Evolutionary conservation across 2,113 vertebrate genomes (phyloP).

Genomic region (Crocuta crocuta): DNA sequence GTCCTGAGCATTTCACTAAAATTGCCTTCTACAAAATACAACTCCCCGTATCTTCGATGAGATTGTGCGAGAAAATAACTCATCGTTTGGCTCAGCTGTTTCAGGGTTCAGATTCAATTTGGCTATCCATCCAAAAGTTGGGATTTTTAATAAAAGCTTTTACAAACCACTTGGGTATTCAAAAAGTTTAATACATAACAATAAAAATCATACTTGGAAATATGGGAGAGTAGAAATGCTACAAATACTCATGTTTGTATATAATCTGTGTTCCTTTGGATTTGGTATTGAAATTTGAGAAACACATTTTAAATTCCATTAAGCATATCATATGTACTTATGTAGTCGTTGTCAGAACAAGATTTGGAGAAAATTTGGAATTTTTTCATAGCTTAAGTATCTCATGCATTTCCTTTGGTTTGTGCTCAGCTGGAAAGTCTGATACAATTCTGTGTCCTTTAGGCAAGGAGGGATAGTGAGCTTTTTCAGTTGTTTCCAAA

Average conservation of each 20-base stretch:
- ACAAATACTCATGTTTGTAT: conserved; percentile 43
- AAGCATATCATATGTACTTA: conserved; percentile 15
- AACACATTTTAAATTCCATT: conserved; percentile 58
- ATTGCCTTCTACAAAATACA: neutral
- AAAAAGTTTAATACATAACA: conserved; percentile 66
- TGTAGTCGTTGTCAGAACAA: neutral
- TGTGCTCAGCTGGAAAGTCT: neutral
- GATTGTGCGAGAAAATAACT: conserved; percentile 42
- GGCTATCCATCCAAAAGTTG: conserved; percentile 59
- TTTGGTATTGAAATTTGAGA: conserved; percentile 54
- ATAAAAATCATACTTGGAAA: conserved; percentile 71
- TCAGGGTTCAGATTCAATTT: conserved; percentile 59
- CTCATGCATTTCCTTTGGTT: neutral
- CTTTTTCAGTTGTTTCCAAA: neutral
- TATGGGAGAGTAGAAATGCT: conserved; percentile 25
- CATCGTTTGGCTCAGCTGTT: conserved; percentile 11
- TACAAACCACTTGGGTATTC: conserved; percentile 66
- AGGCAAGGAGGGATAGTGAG: neutral
- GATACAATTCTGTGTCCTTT: neutral
- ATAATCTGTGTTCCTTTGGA: conserved; percentile 35
- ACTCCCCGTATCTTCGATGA: conserved; percentile 1
- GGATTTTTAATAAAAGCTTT: conserved; percentile 75
- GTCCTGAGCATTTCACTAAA: conserved; percentile 25
- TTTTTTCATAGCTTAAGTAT: conserved; percentile 13
- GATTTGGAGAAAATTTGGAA: conserved; percentile 11